These are phyloP conservation scores for Callyntrura guangdongensis DNA, from an alignment of 2,888 invertebrate genomes.

Conservation along the genomic window DNA sequence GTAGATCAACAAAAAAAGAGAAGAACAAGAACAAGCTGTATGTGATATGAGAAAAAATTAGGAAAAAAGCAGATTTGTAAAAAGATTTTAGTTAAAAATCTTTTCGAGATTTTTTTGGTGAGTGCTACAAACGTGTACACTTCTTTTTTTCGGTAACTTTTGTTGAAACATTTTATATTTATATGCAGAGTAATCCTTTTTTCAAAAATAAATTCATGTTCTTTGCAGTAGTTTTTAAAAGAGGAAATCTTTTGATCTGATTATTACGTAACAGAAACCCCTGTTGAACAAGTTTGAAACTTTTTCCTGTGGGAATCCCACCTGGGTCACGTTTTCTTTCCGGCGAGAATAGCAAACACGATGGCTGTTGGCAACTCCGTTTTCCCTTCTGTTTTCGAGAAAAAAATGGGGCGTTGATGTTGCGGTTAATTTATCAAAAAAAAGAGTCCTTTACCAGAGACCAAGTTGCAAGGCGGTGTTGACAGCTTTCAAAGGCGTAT, in stretches of 20 bases:
- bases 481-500: conserved; percentile 25
- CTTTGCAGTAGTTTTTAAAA: not conserved
- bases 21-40: not conserved
- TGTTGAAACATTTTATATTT: not conserved
- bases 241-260: conserved; percentile 11
- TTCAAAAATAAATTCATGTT: not conserved
- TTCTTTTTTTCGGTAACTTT: not conserved
- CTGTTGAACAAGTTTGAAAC: not conserved
- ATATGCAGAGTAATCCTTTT: not conserved
- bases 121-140: not conserved
- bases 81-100: not conserved
- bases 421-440: conserved; percentile 62
- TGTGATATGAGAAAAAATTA: not conserved
- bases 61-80: not conserved
- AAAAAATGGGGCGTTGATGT: conserved; percentile 26
- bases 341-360: not conserved
- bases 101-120: not conserved
- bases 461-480: not conserved
- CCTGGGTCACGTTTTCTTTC: conserved; percentile 16
- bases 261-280: not conserved
- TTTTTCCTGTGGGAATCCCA: conserved; percentile 23
- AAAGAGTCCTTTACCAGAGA: not conserved
- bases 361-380: not conserved
- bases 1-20: conserved; percentile 17
- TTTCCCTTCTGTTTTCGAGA: not conserved